phyloP scores from a whole-genome alignment of 2,113 vertebrate genomes.

The Campylomormyrus tamandua region DNA sequence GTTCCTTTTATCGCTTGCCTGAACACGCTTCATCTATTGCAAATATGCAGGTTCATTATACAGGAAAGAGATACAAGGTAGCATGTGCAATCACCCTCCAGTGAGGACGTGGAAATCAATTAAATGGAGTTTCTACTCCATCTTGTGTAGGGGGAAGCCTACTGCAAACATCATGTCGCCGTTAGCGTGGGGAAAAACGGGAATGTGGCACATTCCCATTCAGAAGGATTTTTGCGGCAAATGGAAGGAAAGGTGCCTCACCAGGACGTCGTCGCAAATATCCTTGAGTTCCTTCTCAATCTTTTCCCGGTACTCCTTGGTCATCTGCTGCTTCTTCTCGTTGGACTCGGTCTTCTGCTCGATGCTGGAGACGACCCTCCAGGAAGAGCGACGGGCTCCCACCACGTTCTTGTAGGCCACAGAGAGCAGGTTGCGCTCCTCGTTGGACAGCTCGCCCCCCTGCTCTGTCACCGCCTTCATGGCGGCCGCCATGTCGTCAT shows the following conservation, averaged over 20 bases:
- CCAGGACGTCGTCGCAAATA: constrained; percentile 94
- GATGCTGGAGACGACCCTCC: constrained; percentile 89
- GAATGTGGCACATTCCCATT: background rate
- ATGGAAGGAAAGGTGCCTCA: constrained; percentile 54
- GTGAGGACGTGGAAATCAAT: background rate
- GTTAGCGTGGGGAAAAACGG: background rate
- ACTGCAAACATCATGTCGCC: background rate
- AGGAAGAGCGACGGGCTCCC: constrained; percentile 87
- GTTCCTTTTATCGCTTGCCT: background rate
- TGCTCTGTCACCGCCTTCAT: constrained; percentile 87
- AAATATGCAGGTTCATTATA: background rate
- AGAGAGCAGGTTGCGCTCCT: constrained; percentile 95
- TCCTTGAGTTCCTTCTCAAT: constrained; percentile 87
- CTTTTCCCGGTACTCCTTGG: constrained; percentile 79
- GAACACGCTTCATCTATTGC: background rate
- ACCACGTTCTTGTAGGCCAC: constrained; percentile 99
- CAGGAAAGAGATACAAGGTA: background rate
- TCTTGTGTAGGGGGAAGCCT: background rate
- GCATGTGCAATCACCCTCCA: background rate
- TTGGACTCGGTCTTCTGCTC: constrained; percentile 77
- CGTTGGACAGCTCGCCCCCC: constrained; percentile 72
- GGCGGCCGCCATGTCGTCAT: constrained; percentile 87
- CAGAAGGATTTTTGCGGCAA: background rate
- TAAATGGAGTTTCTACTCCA: background rate
- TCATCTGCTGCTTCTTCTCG: constrained; percentile 70